Conservation (phyloP, 2,888 invertebrate genomes). For the Empis stercorea region DNA sequence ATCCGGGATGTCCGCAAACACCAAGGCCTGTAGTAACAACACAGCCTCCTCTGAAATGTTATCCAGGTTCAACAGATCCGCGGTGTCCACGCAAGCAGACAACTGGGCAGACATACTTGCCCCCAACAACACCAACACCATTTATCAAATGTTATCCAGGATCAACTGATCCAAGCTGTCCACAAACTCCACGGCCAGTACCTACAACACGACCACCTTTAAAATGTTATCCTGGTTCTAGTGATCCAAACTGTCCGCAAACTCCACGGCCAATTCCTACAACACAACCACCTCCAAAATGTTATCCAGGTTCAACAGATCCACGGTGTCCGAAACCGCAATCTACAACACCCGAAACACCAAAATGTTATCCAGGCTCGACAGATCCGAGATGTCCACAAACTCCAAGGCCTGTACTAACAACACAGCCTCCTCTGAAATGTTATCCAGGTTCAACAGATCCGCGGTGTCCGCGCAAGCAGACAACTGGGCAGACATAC, state of each 20-base stretch:
- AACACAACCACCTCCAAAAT: slow-evolving; percentile 10
- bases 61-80: slow-evolving; percentile 27
- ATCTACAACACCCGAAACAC: slow-evolving; percentile 22
- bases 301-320: slow-evolving; percentile 26
- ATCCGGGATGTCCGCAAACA: slow-evolving; percentile 28
- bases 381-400: slow-evolving; percentile 30
- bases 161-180: slow-evolving; percentile 18
- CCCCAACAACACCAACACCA: neutral
- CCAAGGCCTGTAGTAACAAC: neutral
- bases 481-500: no score
- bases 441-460: no score
- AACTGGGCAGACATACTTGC: neutral
- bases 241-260: slow-evolving; percentile 12
- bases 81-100: slow-evolving; percentile 22
- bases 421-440: no score
- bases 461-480: no score
- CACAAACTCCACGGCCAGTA: slow-evolving; percentile 6
- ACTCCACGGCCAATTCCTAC: slow-evolving; percentile 15
- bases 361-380: slow-evolving; percentile 30
- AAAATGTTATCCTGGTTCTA: slow-evolving; percentile 28
- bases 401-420: no score
- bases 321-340: slow-evolving; percentile 28
- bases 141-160: slow-evolving; percentile 19
- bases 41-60: slow-evolving; percentile 22
- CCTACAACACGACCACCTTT: slow-evolving; percentile 9